These are phyloP conservation scores for Hiodon alosoides DNA, from an alignment of 2,113 vertebrate species.

Conservation along the genomic window DNA sequence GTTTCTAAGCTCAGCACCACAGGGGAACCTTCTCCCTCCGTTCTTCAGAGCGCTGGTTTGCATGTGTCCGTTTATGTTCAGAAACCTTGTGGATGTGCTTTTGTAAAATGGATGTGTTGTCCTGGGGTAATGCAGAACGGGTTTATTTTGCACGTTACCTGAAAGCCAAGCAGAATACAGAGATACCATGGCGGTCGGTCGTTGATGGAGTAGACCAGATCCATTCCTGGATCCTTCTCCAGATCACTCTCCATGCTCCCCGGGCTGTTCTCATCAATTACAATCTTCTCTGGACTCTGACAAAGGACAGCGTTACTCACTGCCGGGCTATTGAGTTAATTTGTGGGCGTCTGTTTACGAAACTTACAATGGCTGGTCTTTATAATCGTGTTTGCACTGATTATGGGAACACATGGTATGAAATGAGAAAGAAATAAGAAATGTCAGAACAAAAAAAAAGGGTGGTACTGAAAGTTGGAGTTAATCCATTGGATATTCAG, in stretches of 20 bases:
- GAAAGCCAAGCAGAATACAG: slow-evolving; percentile 65
- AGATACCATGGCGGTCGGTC: slow-evolving; percentile 69
- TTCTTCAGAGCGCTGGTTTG: neutral
- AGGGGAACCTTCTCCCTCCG: neutral
- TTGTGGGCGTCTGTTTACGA: neutral
- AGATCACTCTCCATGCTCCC: slow-evolving; percentile 30
- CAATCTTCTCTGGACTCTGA: slow-evolving; percentile 40
- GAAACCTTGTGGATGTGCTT: no score
- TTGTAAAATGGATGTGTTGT: no score
- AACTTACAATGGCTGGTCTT: neutral
- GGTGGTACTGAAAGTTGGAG: no score
- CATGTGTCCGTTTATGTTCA: neutral
- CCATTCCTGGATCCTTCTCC: slow-evolving; percentile 8
- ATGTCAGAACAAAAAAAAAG: no score
- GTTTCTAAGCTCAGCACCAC: no score
- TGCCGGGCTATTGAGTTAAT: neutral
- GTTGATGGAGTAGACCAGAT: slow-evolving; percentile 63
- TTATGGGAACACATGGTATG: no score
- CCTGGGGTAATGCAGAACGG: no score
- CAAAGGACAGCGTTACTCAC: neutral
- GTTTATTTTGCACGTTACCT: slow-evolving; percentile 44
- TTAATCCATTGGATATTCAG: no score
- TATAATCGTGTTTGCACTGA: neutral
- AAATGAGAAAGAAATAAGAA: no score
- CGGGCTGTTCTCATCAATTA: slow-evolving; percentile 25